Evolutionary conservation across 1,140 invertebrate genomes (phyloP).

Genomic region (Micrasema minimum): DNA sequence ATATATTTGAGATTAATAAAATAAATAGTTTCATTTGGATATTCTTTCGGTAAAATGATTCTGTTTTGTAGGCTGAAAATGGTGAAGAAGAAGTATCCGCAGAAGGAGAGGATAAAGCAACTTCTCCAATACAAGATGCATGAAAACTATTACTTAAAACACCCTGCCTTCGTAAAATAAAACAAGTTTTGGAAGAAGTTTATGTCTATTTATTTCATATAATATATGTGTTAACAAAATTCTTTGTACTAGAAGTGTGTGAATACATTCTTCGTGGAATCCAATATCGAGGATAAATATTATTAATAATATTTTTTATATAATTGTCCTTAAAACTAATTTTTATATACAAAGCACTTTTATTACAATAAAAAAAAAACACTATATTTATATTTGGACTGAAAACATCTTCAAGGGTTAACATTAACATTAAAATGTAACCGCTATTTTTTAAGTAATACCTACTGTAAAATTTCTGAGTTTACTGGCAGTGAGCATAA

Average conservation of each 20-base stretch:
- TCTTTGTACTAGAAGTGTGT: constrained; percentile 49
- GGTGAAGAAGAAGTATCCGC: constrained; percentile 46
- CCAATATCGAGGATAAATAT: constrained; percentile 39
- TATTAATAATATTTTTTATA: constrained; percentile 19
- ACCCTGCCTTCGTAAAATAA: no score
- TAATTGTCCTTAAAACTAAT: constrained; percentile 39
- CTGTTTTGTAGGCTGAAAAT: constrained; percentile 40
- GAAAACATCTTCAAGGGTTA: constrained; percentile 24
- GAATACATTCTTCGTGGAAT: constrained; percentile 45
- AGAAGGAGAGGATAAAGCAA: constrained; percentile 51
- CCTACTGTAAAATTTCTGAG: neutral
- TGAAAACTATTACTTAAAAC: constrained; percentile 3
- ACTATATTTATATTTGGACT: constrained; percentile 37
- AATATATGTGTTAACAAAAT: constrained; percentile 47
- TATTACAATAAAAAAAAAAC: constrained; percentile 20
- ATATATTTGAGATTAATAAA: no score
- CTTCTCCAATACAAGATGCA: constrained; percentile 48
- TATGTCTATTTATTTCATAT: constrained; percentile 40
- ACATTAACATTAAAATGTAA: constrained; percentile 39
- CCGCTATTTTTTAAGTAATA: constrained; percentile 21
- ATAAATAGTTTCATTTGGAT: no score
- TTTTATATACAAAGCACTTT: constrained; percentile 48
- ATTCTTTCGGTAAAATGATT: no score
- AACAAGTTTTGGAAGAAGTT: constrained; percentile 12
- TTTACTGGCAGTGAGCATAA: constrained; percentile 40